Evolutionary conservation across 2,888 invertebrate species (phyloP).

Genomic region (Helobdella robusta): DNA sequence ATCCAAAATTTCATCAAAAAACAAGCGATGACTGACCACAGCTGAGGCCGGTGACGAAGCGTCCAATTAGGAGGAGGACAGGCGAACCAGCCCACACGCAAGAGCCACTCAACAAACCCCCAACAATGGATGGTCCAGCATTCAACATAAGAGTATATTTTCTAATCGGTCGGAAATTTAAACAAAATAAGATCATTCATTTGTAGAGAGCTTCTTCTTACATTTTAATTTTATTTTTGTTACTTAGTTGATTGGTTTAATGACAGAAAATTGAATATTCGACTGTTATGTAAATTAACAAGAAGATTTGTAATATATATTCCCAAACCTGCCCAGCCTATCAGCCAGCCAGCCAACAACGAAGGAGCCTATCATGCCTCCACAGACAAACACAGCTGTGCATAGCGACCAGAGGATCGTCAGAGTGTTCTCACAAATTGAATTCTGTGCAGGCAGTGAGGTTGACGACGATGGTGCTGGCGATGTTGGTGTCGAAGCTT

Average conservation of each 20-base stretch:
- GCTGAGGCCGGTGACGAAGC: conserved; percentile 69
- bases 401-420: conserved; percentile 66
- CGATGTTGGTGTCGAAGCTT: no score
- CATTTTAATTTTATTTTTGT: no score
- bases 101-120: conserved; percentile 61
- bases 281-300: no score
- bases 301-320: no score
- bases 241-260: no score
- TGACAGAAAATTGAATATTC: no score
- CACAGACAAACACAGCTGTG: conserved; percentile 71
- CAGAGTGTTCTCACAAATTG: conserved; percentile 27
- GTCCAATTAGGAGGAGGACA: conserved; percentile 66
- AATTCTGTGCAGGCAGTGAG: no score
- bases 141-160: conserved; percentile 70
- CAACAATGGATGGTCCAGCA: conserved; percentile 64
- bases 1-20: no score
- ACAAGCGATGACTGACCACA: conserved; percentile 58
- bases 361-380: conserved; percentile 96
- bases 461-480: no score
- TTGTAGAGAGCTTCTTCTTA: no score
- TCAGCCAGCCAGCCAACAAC: conserved; percentile 92
- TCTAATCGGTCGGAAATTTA: conserved; percentile 51
- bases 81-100: conserved; percentile 58
- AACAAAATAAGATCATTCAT: no score
- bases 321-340: conserved; percentile 67